phyloP scores from a whole-genome alignment of 30 jellyfish, hydroid and myxozoan genomes.

The Catostylus mosaicus region DNA sequence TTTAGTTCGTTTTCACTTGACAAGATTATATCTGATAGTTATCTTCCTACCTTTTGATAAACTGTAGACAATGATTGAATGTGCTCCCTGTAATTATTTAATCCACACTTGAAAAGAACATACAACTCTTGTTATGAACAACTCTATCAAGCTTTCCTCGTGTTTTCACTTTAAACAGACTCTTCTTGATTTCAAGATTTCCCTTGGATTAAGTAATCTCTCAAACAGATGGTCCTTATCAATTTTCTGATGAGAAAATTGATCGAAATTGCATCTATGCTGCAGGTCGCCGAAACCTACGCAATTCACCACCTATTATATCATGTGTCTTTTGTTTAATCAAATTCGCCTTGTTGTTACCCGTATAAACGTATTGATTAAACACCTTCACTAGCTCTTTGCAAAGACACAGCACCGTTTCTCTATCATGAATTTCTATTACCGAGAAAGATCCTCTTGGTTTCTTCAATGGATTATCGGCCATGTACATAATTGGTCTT shows the following conservation, averaged over 20 bases:
- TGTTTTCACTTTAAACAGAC: neutral
- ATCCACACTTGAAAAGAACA: neutral
- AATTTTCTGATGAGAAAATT: neutral
- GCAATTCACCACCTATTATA: neutral
- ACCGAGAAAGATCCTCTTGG: neutral
- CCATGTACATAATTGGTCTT: neutral
- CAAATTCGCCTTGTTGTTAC: neutral
- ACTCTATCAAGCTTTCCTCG: neutral
- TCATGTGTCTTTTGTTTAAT: neutral
- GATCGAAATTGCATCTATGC: neutral
- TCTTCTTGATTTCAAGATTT: neutral
- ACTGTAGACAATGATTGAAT: neutral
- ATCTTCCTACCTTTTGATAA: neutral
- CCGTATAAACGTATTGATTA: neutral
- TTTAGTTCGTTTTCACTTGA: neutral
- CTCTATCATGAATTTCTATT: neutral
- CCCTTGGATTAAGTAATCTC: neutral
- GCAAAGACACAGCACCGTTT: slow-evolving; percentile 15
- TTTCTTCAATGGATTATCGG: neutral
- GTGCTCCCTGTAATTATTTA: neutral
- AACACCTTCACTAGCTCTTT: neutral
- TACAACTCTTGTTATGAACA: neutral
- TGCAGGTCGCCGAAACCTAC: neutral
- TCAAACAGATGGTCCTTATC: slow-evolving; percentile 2
- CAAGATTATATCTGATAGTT: neutral